These are phyloP conservation scores for Polypterus senegalus DNA, from an alignment of 2,113 vertebrate genomes.

Conservation along the genomic window DNA sequence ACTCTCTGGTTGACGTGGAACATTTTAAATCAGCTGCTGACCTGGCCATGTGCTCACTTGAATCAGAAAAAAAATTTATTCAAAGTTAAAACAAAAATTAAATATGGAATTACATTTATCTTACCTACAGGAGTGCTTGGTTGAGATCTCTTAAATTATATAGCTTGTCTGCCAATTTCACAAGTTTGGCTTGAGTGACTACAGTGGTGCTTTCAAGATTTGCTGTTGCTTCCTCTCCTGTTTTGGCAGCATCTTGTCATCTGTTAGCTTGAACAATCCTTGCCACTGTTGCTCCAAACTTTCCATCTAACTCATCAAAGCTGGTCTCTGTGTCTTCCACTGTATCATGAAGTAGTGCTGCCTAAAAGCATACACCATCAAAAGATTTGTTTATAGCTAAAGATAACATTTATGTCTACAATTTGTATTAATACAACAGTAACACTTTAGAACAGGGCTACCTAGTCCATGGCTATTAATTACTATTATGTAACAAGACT, in stretches of 20 bases:
- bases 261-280: slow-evolving; percentile 73
- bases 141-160: slow-evolving; percentile 82
- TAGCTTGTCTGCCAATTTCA: slow-evolving; percentile 83
- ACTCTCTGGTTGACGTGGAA: too few species aligned
- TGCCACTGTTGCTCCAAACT: slow-evolving; percentile 60
- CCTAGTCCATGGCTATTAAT: too few species aligned
- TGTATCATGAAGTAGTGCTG: slow-evolving; percentile 81
- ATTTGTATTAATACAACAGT: too few species aligned
- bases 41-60: neutral
- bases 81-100: too few species aligned
- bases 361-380: slow-evolving; percentile 37
- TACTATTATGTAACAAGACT: too few species aligned
- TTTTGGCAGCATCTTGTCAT: slow-evolving; percentile 63
- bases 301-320: slow-evolving; percentile 52
- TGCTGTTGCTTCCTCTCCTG: slow-evolving; percentile 68
- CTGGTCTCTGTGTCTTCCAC: slow-evolving; percentile 84
- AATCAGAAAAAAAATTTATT: too few species aligned
- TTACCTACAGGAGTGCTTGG: slow-evolving; percentile 62
- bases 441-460: too few species aligned
- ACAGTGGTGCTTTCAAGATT: slow-evolving; percentile 52
- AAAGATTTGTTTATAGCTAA: too few species aligned
- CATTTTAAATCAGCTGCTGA: too few species aligned
- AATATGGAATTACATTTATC: neutral
- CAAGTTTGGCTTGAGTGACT: slow-evolving; percentile 68
- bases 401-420: too few species aligned